Evolutionary conservation across 1,140 invertebrate genomes (phyloP), one percentile per base, ranked within the genome.

Genomic region (Planococcus citri): DNA sequence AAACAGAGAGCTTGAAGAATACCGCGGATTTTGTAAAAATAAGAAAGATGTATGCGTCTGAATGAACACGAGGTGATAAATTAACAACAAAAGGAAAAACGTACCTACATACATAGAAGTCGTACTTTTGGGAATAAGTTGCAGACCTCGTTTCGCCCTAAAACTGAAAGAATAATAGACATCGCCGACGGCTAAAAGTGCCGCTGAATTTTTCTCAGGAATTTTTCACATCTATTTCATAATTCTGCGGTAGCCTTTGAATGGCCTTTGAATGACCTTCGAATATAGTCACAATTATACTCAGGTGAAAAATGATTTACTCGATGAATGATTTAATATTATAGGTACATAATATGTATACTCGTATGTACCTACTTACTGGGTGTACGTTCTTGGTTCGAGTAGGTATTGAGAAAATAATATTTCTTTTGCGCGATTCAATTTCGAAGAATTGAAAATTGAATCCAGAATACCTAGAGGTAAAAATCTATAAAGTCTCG

Each of bases 91-190:
- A n/a, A 51, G 17, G 41, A 51, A 51, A 51, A 51, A 51, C 41
- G 41, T 9, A n/a, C n/a, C n/a, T n/a, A n/a, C n/a, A n/a, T n/a
- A n/a, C n/a, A 51, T 51, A 51, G 12, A 51, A 51, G 41, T 51
- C 41, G 41, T 51, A 51, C 41, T 51, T 51, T 51, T 51, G 41
- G 41, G 41, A 51, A 51, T 51, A 51, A 51, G 41, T 51, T 51
- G 41, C 41, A 51, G 41, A 51, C 41, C 41, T 51, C 17, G 41
- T 51, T 51, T 51, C 17, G 29, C 29, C 29, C 12, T 33, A 17
- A 37, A 37, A 37, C 33, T 14, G 33, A 37, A 51, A 51, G 41
- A 51, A 51, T 51, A 51, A 51, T 51, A 17, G 41, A 51, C 41
- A 51, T 17, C 41, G 41, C 41, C 17, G n/a, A 51, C 41, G 41